Evolutionary conservation across 2,113 vertebrate species (phyloP), one percentile per base, ranked within the genome.

Genomic region (Heterocephalus glaber): DNA sequence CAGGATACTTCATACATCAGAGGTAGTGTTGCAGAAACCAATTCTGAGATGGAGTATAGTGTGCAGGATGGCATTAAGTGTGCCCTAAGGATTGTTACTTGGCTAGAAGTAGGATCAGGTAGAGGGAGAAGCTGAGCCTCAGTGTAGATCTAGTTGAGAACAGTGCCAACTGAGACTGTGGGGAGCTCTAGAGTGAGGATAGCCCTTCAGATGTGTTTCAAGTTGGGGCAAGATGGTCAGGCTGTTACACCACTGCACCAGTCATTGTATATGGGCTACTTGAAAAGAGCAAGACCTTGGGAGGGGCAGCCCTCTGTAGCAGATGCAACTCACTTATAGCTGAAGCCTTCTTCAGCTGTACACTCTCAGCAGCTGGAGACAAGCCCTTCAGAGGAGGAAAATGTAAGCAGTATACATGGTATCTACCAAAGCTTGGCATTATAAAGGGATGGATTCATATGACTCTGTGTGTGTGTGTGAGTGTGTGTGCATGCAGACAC

Each of bases 101-200:
- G 44, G 11, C 35, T 33, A 26, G 28, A 61, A 14, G 24, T 7
- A 35, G 33, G 33, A 10, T 1, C 77, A 22, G 70, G 60, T 16
- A 58, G 54, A 86, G 8, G n/a, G 47, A 47, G 35, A 83, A 61
- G 44, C 56, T 22, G 26, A 72, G 33, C 44, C n/a, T 68, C 16
- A 7, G 0, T 20, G 7, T 20, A 52, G 63, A n/a, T 9, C 33
- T n/a, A 56, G 11, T 2, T 33, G 38, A 58, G 49, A 28, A 77
- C 49, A 35, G 47, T 16, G 8, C 11, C 3, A 4, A 41, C 2
- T 35, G 38, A 44, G 30, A 4, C 5, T 24, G 0, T 6, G 28
- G 35, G 52, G 4, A 33, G 10, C 26, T 74, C 54, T n/a, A 24
- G 68, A 56, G 54, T 0, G 12, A 76, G 41, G 66, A 83, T 28